Evolutionary conservation across 2,797 vertebrate genomes (phyloP).

Genomic region (Odontamblyopus rebecca): DNA sequence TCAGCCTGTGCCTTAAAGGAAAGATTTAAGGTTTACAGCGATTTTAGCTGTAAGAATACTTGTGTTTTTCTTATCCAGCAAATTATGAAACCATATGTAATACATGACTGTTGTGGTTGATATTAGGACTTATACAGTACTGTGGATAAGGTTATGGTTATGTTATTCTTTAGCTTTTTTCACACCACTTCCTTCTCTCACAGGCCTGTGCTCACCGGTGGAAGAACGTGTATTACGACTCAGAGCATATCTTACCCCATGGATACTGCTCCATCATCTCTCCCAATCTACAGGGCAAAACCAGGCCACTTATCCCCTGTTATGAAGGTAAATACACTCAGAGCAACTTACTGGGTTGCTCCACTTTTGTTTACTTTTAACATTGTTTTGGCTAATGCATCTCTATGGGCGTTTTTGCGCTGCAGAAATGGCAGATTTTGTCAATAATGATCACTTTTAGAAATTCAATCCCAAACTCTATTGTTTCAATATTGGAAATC

Average conservation of each 20-base stretch:
- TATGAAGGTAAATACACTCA: slow-evolving; percentile 87
- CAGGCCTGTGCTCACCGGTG: slow-evolving; percentile 98
- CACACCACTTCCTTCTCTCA: slow-evolving; percentile 16
- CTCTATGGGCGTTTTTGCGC: too few species aligned
- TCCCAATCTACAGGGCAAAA: slow-evolving; percentile 84
- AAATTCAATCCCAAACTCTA: too few species aligned
- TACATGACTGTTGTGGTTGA: neutral
- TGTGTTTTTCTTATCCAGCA: too few species aligned
- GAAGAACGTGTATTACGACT: slow-evolving; percentile 96
- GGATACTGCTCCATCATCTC: slow-evolving; percentile 95
- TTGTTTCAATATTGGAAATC: too few species aligned
- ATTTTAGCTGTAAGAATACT: neutral
- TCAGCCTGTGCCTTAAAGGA: neutral
- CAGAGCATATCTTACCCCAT: slow-evolving; percentile 91
- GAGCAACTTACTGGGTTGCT: neutral
- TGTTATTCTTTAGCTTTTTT: slow-evolving; percentile 2
- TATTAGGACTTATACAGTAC: neutral
- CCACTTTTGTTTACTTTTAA: too few species aligned
- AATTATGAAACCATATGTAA: too few species aligned
- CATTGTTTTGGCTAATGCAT: too few species aligned
- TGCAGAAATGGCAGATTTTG: too few species aligned
- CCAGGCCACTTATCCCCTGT: slow-evolving; percentile 88
- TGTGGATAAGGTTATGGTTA: neutral
- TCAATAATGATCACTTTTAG: too few species aligned
- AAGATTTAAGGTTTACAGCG: neutral